These are phyloP conservation scores for Sphaerophoria rueppellii DNA, from an alignment of 2,888 invertebrate species.

Conservation along the genomic window DNA sequence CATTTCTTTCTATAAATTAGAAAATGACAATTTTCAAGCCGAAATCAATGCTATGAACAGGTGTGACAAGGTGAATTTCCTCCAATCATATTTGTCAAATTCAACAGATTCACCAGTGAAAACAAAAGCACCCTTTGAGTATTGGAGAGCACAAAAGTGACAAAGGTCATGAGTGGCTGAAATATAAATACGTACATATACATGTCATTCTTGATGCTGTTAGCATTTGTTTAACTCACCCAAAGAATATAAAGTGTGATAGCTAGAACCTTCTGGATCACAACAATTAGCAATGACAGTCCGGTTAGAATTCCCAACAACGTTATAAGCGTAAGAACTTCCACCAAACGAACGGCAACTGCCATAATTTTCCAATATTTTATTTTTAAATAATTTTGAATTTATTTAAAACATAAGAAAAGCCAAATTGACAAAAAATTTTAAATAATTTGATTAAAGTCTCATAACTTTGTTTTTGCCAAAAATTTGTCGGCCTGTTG, in stretches of 20 bases:
- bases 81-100: conserved; percentile 41
- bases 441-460: conserved; percentile 11
- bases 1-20: not conserved
- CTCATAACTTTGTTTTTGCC: conserved; percentile 1
- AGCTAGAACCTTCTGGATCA: conserved; percentile 52
- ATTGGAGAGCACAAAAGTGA: conserved; percentile 29
- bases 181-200: not conserved
- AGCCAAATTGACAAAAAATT: conserved; percentile 1
- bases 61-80: conserved; percentile 15
- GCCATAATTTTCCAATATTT: conserved; percentile 52
- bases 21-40: not conserved
- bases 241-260: conserved; percentile 36
- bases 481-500: not conserved
- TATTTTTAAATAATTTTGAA: conserved; percentile 1
- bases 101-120: conserved; percentile 48
- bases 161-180: conserved; percentile 53
- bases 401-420: conserved; percentile 26
- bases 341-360: conserved; percentile 72
- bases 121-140: conserved; percentile 52
- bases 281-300: conserved; percentile 65
- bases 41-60: not conserved
- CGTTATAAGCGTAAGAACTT: conserved; percentile 69
- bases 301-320: conserved; percentile 66
- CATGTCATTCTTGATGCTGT: not conserved
- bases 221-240: conserved; percentile 46